Conservation (phyloP, 2,113 vertebrate species). For the Ibidorhyncha struthersii region DNA sequence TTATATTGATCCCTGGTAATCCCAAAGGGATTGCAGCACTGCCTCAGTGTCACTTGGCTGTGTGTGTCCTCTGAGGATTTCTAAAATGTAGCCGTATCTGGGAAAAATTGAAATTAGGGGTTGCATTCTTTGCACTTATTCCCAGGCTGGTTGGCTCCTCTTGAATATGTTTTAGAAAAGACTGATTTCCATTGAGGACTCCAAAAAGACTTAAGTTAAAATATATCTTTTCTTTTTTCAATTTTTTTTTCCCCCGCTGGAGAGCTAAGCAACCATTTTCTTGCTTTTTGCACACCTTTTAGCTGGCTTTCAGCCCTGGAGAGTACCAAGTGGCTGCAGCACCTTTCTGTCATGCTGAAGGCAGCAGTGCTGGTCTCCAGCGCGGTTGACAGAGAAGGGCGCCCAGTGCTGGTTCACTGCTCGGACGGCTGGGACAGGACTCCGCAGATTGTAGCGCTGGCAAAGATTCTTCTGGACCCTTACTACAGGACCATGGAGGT, state of each 20-base stretch:
- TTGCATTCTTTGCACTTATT: not conserved
- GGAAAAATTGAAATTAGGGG: not conserved
- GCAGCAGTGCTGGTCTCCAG: conserved; percentile 92
- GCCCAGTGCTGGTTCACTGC: conserved; percentile 95
- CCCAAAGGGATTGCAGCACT: not conserved
- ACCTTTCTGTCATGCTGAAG: conserved; percentile 97
- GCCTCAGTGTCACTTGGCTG: not conserved
- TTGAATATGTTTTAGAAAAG: not conserved
- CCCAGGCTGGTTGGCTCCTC: not conserved
- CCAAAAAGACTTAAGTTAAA: not conserved
- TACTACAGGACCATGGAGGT: conserved; percentile 98
- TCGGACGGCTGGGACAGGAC: conserved; percentile 98
- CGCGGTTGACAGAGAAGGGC: conserved; percentile 91
- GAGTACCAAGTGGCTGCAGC: conserved; percentile 98
- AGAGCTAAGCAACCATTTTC: not conserved
- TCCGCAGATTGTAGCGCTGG: conserved; percentile 92
- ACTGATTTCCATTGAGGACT: not conserved
- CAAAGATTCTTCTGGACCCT: conserved; percentile 94
- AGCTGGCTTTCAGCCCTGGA: conserved; percentile 98
- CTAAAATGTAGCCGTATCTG: not conserved
- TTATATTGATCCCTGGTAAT: not conserved
- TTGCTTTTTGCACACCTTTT: not conserved
- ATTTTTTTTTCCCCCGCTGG: not conserved
- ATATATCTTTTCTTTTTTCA: no score
- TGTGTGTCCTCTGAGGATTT: not conserved